Conservation (phyloP, 2,888 invertebrate genomes). For the Drosophila paracracens region DNA sequence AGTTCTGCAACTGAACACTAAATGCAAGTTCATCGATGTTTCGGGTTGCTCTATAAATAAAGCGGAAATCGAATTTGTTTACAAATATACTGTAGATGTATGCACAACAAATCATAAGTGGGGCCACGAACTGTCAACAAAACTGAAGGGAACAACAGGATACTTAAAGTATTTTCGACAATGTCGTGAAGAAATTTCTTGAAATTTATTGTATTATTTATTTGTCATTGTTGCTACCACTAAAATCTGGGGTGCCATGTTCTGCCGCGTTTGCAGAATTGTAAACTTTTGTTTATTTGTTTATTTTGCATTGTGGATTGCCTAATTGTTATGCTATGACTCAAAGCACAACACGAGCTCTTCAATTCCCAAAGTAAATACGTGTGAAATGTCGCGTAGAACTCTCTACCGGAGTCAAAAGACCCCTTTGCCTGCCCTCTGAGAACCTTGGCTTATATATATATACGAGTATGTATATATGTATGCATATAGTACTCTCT, state of each 20-base stretch:
- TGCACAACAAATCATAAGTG: neutral
- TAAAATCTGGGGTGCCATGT: neutral
- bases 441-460: neutral
- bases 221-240: slow-evolving; percentile 25
- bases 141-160: neutral
- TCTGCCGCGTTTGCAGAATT: slow-evolving; percentile 65
- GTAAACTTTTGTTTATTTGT: slow-evolving; percentile 53
- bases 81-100: neutral
- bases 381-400: slow-evolving; percentile 29
- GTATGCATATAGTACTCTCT: neutral
- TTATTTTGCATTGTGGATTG: slow-evolving; percentile 31
- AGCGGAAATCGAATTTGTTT: neutral
- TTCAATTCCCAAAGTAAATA: slow-evolving; percentile 8
- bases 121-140: neutral
- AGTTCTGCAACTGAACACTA: neutral
- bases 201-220: neutral
- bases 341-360: slow-evolving; percentile 14
- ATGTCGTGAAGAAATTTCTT: neutral
- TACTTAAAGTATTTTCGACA: neutral
- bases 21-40: neutral
- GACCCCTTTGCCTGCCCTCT: neutral
- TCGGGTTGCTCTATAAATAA: neutral
- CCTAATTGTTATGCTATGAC: slow-evolving; percentile 46
- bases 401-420: neutral
- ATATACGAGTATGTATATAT: neutral